These are phyloP conservation scores for Sphecodes monilicornis DNA, from an alignment of 2,888 invertebrate genomes.

Conservation along the genomic window DNA sequence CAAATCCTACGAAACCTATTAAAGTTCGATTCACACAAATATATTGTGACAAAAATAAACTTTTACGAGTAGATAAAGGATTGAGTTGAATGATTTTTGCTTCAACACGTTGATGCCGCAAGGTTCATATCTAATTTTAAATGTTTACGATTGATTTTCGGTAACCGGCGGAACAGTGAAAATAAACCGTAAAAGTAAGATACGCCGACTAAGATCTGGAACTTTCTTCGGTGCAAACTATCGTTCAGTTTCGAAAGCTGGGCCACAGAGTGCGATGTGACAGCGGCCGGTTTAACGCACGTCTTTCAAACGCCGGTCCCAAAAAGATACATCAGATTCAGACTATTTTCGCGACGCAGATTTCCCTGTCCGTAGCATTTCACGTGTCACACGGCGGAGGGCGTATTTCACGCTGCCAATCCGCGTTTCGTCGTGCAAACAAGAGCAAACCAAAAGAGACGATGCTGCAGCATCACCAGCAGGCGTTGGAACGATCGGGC, in stretches of 20 bases:
- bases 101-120: too few species aligned
- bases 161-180: not conserved
- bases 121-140: too few species aligned
- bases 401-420: constrained; percentile 49
- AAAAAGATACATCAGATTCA: constrained; percentile 33
- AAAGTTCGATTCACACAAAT: too few species aligned
- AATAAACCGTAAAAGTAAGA: not conserved
- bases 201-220: not conserved
- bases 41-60: too few species aligned
- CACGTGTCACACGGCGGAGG: constrained; percentile 9
- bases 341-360: constrained; percentile 40
- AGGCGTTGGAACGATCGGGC: constrained; percentile 19
- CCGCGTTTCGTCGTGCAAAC: constrained; percentile 15
- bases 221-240: not conserved
- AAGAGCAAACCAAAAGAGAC: constrained; percentile 4
- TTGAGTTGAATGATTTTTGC: too few species aligned
- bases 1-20: too few species aligned
- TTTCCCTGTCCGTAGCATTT: constrained; percentile 27
- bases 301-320: constrained; percentile 17
- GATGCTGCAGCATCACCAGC: not conserved
- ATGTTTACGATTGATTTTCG: too few species aligned
- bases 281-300: constrained; percentile 5
- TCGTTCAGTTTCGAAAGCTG: not conserved
- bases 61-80: too few species aligned
- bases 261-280: not conserved